These are phyloP conservation scores for human DNA, from an alignment of 2,113 vertebrate genomes.

Conservation along the genomic window GRCh38 chr14:76532001-76532500, in stretches of 20 bases:
- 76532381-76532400: neutral
- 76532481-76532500: conserved; percentile 71
- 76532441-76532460: conserved; percentile 67
- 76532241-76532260: conserved; percentile 78
- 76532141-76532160: conserved; percentile 62
- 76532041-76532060: conserved; percentile 72
- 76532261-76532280: conserved; percentile 71
- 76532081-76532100: conserved; percentile 65
- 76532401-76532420: conserved; percentile 37
- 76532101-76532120: conserved; percentile 56
- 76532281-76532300: conserved; percentile 51
- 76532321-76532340: conserved; percentile 13
- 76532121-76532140: conserved; percentile 61
- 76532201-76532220: conserved; percentile 67
- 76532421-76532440: conserved; percentile 71
- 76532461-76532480: neutral
- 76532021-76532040: conserved; percentile 66
- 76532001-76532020: conserved; percentile 64
- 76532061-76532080: conserved; percentile 71
- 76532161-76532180: conserved; percentile 70
- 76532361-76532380: accelerated
- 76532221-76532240: conserved; percentile 73
- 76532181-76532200: conserved; percentile 58
- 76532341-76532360: neutral
- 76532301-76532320: conserved; percentile 48